phyloP scores from a whole-genome alignment of 2,797 vertebrate genomes.

The Melanotaenia trifasciata region DNA sequence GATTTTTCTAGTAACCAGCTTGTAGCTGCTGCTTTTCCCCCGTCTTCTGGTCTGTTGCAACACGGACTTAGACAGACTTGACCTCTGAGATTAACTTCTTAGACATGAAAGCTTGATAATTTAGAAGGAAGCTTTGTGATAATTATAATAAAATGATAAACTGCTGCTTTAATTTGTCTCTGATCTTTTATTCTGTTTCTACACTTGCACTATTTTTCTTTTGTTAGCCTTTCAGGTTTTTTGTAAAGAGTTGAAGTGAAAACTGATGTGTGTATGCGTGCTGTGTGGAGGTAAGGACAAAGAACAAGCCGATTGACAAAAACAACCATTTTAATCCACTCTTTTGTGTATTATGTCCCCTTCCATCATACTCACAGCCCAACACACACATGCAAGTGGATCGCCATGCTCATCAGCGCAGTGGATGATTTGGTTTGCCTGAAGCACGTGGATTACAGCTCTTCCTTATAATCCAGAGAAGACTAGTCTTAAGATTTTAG shows the following conservation, averaged over 20 bases:
- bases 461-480: conserved; percentile 70
- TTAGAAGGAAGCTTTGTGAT: conserved; percentile 67
- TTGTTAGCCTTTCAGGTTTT: conserved; percentile 12
- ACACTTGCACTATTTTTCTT: neutral
- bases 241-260: neutral
- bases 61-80: conserved; percentile 63
- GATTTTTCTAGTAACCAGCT: conserved; percentile 14
- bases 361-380: conserved; percentile 22
- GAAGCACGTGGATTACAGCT: conserved; percentile 72
- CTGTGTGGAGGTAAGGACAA: conserved; percentile 29
- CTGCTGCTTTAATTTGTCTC: conserved; percentile 63
- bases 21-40: conserved; percentile 6
- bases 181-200: conserved; percentile 27
- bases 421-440: conserved; percentile 71
- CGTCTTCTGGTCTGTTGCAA: conserved; percentile 27
- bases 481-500: conserved; percentile 70
- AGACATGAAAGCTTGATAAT: conserved; percentile 77
- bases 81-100: conserved; percentile 80
- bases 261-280: neutral
- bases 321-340: conserved; percentile 66
- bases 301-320: conserved; percentile 47
- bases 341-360: conserved; percentile 43
- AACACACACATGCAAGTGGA: conserved; percentile 30
- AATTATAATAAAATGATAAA: conserved; percentile 77
- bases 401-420: conserved; percentile 64